Conservation (phyloP, 2,797 vertebrate genomes). For the Pterois miles region DNA sequence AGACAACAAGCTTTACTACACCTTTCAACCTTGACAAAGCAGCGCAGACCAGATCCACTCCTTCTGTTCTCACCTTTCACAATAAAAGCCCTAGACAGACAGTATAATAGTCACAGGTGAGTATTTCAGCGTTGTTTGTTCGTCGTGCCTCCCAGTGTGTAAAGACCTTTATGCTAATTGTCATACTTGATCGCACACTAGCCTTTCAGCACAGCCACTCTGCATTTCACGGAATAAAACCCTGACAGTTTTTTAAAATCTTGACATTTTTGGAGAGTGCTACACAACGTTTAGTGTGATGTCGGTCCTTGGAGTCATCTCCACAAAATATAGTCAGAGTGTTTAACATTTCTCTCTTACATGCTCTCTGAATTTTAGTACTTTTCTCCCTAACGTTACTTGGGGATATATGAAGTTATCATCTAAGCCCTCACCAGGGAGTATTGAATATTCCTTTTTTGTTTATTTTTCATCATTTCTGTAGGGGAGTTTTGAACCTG, state of each 20-base stretch:
- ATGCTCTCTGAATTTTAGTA: neutral
- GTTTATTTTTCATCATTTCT: slow-evolving; percentile 7
- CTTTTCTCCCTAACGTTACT: neutral
- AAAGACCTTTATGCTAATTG: no score
- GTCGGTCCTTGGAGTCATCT: neutral
- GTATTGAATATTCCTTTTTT: slow-evolving; percentile 20
- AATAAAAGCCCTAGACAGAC: no score
- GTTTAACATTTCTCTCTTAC: neutral
- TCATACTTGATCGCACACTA: no score
- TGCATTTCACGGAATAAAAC: neutral
- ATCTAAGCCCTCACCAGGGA: neutral
- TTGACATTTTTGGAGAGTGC: neutral
- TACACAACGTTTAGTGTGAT: neutral
- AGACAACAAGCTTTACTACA: no score
- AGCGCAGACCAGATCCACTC: no score
- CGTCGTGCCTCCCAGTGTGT: no score
- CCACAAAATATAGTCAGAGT: slow-evolving; percentile 3
- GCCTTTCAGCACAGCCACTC: no score
- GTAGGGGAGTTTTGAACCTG: slow-evolving; percentile 3
- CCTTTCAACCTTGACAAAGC: no score
- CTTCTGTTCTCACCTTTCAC: no score
- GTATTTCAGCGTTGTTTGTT: no score
- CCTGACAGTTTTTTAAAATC: neutral
- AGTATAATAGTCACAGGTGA: no score
- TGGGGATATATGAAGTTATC: neutral